These are phyloP conservation scores for Ichneumoninae sp. DNA, from an alignment of 2,888 invertebrate species.

Conservation along the genomic window DNA sequence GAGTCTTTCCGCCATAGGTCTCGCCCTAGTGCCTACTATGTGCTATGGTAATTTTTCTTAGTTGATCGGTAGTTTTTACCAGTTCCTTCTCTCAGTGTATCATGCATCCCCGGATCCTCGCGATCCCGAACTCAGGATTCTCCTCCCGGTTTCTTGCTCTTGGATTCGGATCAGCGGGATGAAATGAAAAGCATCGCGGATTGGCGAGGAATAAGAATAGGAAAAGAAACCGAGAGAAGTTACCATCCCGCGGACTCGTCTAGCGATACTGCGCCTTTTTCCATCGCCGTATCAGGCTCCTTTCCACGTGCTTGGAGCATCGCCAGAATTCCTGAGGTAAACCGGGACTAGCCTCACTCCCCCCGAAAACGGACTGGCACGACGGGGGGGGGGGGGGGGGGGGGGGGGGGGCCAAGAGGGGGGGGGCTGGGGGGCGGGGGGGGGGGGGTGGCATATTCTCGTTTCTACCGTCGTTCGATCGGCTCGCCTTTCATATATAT, in stretches of 20 bases:
- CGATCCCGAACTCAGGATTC: conserved; percentile 20
- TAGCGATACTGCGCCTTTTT: conserved; percentile 18
- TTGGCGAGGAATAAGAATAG: conserved; percentile 17
- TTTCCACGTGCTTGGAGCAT: conserved; percentile 55
- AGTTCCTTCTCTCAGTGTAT: neutral
- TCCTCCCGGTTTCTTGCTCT: neutral
- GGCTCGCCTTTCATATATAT: conserved; percentile 54
- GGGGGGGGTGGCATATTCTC: conserved; percentile 45
- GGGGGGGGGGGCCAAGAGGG: neutral
- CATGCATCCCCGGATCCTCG: conserved; percentile 19
- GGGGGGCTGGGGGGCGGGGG: too few relatives aligned
- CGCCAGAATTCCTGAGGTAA: conserved; percentile 59
- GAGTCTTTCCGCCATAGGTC: too few relatives aligned
- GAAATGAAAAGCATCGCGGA: conserved; percentile 21
- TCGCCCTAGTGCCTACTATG: too few relatives aligned
- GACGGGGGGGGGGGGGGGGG: neutral
- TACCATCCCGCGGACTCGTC: conserved; percentile 1
- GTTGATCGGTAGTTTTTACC: too few relatives aligned
- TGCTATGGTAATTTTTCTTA: too few relatives aligned
- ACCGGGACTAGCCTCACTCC: conserved; percentile 37
- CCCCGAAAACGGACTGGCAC: neutral
- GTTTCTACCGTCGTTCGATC: conserved; percentile 63
- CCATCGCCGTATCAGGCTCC: conserved; percentile 3
- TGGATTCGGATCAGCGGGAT: neutral
- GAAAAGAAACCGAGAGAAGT: conserved; percentile 22